Percentiles rank a stretch among this genome's conserved stretches.
Conservation (phyloP, 1,140 invertebrate species). For the Bombus terrestris region DNA sequence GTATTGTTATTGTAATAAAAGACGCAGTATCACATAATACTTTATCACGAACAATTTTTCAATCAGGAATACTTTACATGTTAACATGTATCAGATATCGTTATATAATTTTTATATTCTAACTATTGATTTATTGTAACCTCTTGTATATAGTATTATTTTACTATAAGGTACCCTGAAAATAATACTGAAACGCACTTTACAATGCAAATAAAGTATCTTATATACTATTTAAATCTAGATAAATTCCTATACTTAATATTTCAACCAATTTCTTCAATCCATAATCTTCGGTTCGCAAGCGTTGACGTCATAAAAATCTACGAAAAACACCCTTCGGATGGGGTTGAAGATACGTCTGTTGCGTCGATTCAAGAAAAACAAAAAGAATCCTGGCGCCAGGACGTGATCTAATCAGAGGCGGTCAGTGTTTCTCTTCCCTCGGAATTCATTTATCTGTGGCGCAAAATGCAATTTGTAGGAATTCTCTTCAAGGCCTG, state of each 20-base stretch:
- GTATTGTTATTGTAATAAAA: not conserved
- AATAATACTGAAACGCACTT: not conserved
- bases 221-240: not conserved
- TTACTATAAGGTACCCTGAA: not conserved
- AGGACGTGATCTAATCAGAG: constrained; percentile 19
- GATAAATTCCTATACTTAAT: not conserved
- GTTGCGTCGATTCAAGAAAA: not conserved
- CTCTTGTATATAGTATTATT: constrained; percentile 7
- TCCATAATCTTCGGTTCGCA: not conserved
- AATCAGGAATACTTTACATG: not conserved
- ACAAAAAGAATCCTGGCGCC: constrained; percentile 41
- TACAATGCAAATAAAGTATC: constrained; percentile 11
- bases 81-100: not conserved
- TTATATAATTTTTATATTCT: not conserved
- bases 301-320: not conserved
- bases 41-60: not conserved
- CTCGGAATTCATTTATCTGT: constrained; percentile 27
- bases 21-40: not conserved
- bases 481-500: constrained; percentile 61
- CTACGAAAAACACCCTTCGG: not conserved
- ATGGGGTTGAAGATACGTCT: not conserved
- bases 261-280: not conserved
- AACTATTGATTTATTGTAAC: not conserved
- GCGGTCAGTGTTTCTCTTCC: constrained; percentile 13
- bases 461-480: constrained; percentile 58